Base-by-base conservation (phyloP, 2,888 invertebrate species). In the Monopis laevigella region DNA sequence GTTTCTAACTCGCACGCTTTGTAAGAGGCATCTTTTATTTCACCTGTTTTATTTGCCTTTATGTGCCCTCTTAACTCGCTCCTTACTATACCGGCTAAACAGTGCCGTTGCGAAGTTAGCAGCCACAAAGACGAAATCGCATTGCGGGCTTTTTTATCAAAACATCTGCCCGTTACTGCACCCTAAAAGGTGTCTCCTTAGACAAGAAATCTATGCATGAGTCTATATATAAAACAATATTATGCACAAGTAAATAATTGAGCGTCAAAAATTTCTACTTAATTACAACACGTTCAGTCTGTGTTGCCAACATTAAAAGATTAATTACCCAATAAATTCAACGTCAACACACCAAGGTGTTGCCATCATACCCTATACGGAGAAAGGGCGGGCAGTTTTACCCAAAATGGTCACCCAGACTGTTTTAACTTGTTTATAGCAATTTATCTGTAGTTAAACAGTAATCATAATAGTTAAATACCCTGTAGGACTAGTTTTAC, bases 301-400 rank as follows among this genome's bases (percentile, higher is more conserved):
- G 48, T 50, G 44, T 51, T 48, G 48, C 46, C 47, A 51, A 47
- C 47, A 42, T 26, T 24, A 28, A 45, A 45, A 47, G 39, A 48
- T 36, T 48, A 52, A 52, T 51, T 50, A 42, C 44, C 34, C 38
- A 39, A 49, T 56, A 54, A 56, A 54, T 53, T 38, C 30, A 32
- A 21, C 14, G 28, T 42, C 42, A 45, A 48, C 46, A 45, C 43
- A 11, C 32, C 41, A 29, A 47, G 47, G 43, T 45, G 45, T 43
- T 43, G 44, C 43, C 41, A 28, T n/a, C 21, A 8, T 24, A 11
- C 42, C 42, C 18, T 42, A 42, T 42, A 38, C n/a, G 38, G 42
- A 18, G 13, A 38, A 42, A 38, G 19, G 19, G 30, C 13, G 38
- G 38, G 27, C 12, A 16, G 19, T 38, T 38, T 42, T 38, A 28